Base-by-base conservation (phyloP, 2,888 invertebrate species). In the Lycophotia porphyrea region DNA sequence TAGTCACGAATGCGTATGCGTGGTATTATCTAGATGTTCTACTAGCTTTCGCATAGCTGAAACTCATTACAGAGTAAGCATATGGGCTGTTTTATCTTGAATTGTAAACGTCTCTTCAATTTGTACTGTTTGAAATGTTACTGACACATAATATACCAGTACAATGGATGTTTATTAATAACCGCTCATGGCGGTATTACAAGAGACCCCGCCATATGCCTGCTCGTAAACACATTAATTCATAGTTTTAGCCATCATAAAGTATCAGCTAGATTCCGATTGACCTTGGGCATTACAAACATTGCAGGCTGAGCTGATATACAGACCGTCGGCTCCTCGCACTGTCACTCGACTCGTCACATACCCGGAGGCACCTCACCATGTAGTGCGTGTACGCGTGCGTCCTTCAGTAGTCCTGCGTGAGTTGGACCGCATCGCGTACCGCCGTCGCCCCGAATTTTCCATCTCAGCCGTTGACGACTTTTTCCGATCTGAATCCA, bases 401-500 rank as follows among this genome's bases (percentile, higher is more conserved):
- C 97, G 97, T 64, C 97, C 97, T 69, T 97, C 98, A 66, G 97
- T 98, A 81, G 95, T 98, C 90, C 96, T 97, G 89, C 97, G 97
- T 82, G 98, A 98, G 92, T 97, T 97, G 90, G 97, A 97, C 93
- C 97, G 98, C 92, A 98, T 98, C 93, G 96, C 97, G 88, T 97
- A 97, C 93, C 97, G 97, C 92, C 94, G 97, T 84, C 97, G 98
- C 84, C 97, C 98, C 49, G 93, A 94, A 74, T 90, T 95, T 71
- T 97, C 97, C 81, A 96, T 97, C 89, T 97, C 97, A 80, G 97
- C 98, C 88, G 97, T 97, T 86, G 98, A 98, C 89, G 97, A 98
- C 92, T 98, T 97, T 96, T 98, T 98, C 95, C 98, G 98, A 96
- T 98, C 98, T 87, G 97, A 97, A 91, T 96, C 97, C 88, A 97